Evolutionary conservation across 2,888 invertebrate species (phyloP), one percentile per base, ranked within the genome.

Genomic region (Tholera decimalis): DNA sequence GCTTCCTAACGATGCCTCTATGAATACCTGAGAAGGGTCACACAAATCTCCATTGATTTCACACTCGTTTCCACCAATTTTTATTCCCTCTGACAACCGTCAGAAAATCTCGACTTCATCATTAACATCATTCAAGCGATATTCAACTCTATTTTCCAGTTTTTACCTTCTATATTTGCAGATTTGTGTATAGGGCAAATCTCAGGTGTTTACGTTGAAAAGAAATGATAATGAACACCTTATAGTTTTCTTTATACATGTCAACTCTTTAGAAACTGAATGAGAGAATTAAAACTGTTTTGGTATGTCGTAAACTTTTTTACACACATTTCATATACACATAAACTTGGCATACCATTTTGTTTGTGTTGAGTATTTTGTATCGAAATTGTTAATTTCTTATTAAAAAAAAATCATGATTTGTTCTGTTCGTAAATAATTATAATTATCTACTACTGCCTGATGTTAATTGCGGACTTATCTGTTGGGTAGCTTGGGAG

Each of bases 181-280:
- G 3, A 39, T 20, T 13, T n/a, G 3, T 44, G n/a, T 33, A 24
- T 15, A 3, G 3, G 15, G 44, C 20, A 77, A 82, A 85, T 83
- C 85, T 83, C 89, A 89, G 89, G 88, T 90, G 86, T 83, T 81
- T 76, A 69, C 64, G 65, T 55, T 89, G 87, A 87, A 90, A 87
- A 88, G 88, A 85, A 86, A 87, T 88, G 81, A 85, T 89, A 89
- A 91, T 87, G 90, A 89, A 89, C 85, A 83, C 83, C 85, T 85
- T 86, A 87, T 84, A 83, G 73, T 73, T 58, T 72, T 62, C 74
- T 72, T 81, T 80, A 79, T 83, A 78, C 82, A 83, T 82, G 85
- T 77, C 84, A 69, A 77, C 67, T 71, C 85, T 85, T 79, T 81
- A 77, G 73, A 68, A 63, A 73, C 72, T 85, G 84, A 86, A 87